These are phyloP conservation scores for Aphaenogaster rudis DNA, from an alignment of 1,140 invertebrate genomes.

Conservation along the genomic window DNA sequence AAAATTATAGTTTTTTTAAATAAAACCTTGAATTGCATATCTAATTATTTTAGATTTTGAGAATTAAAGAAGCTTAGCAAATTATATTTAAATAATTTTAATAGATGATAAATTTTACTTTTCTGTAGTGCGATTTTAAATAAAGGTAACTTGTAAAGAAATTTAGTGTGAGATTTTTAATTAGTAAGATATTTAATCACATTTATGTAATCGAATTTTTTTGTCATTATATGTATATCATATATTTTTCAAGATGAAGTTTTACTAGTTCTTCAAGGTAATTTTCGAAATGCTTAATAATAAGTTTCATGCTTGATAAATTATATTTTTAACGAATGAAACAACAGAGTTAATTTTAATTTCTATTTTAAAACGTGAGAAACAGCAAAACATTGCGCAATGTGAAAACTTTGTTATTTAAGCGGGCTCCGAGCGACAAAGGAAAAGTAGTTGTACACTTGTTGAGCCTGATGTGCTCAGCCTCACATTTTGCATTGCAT, in stretches of 20 bases:
- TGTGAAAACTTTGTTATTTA: slow-evolving; percentile 49
- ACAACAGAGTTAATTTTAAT: slow-evolving; percentile 12
- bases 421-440: slow-evolving; percentile 20
- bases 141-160: neutral
- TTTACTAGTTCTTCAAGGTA: neutral
- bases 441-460: slow-evolving; percentile 47
- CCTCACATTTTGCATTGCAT: neutral
- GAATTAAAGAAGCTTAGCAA: neutral
- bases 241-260: neutral
- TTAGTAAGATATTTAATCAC: neutral
- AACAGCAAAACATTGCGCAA: slow-evolving; percentile 1
- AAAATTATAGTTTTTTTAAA: neutral
- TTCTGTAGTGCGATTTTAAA: neutral
- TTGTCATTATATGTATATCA: neutral
- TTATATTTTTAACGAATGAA: neutral
- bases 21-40: neutral
- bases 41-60: neutral
- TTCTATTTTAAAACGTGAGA: slow-evolving; percentile 21
- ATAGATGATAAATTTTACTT: slow-evolving; percentile 6
- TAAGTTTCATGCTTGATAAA: neutral
- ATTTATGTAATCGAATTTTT: neutral
- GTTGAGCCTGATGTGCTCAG: slow-evolving; percentile 24
- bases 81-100: neutral
- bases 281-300: neutral
- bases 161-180: slow-evolving; percentile 8